Evolutionary conservation across 2,797 vertebrate species (phyloP), one percentile per base, ranked within the genome.

Genomic region (Sebastes kiyomatsui): DNA sequence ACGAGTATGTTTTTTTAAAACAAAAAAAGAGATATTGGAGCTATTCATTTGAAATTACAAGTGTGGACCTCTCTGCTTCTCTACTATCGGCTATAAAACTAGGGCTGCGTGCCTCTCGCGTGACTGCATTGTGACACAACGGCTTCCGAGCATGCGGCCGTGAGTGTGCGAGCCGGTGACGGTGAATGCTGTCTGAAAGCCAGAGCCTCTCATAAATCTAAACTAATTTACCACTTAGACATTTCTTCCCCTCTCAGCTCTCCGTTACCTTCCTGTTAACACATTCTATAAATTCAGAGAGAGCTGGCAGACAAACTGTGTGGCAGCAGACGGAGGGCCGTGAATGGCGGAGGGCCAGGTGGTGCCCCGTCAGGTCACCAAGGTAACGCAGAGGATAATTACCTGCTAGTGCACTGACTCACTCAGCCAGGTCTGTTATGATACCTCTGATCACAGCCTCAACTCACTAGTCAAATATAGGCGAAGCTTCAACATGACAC

Each of bases 211-310:
- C 83, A 87, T 87, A 89, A 91, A 89, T 88, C 79, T 74, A 71
- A 88, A 82, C 81, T 90, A 83, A 93, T 93, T 87, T 80, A 75
- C 54, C 77, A 84, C 80, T 92, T 85, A 81, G 75, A 79, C 81
- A 69, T 88, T 85, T 85, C 75, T 78, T 87, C 77, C 72, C 69
- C 20, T 56, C 75, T 72, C 59, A 59, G 61, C 74, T 79, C 84
- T 81, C 75, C 65, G 80, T 86, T 87, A 82, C 75, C 64, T 80
- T 73, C 73, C 86, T 72, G 67, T 81, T 87, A 92, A 87, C 82
- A 75, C 68, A 22, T 61, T 75, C 70, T 80, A 75, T 87, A 79
- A 85, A 84, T 74, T 74, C 28, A 59, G 46, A 65, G 67, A 58
- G 49, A 80, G n/a, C 28, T 33, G 74, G 64, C 85, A 86, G 83